Evolutionary conservation across 2,113 vertebrate species (phyloP), one percentile per base, ranked within the genome.

Genomic region (Ochotona princeps): DNA sequence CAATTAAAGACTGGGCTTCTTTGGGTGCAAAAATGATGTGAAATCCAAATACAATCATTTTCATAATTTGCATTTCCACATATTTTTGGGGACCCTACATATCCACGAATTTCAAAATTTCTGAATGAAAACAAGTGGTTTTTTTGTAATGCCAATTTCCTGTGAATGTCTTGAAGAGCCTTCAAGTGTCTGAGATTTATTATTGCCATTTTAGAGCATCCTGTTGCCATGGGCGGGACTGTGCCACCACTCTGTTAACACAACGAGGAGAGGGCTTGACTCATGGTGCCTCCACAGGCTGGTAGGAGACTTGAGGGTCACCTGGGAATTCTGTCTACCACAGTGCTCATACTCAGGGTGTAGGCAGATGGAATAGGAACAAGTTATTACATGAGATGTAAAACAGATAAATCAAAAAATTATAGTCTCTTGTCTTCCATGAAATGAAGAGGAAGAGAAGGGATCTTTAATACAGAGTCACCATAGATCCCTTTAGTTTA

Each of bases 201-300:
- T 14, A 57, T 18, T 57, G 54, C 14, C 38, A 10, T 54, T 86
- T 49, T 1, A 28, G 26, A 74, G 54, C 49, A 82, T 10, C 25
- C 25, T 21, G 38, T 47, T 35, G 30, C 9, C 20, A 8, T 14
- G 54, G 32, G 2, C 83, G 17, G 49, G 51, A 32, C 32, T 18
- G 2, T 74, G 20, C 5, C 30, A 30, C 13, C 20, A 2, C 8
- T 44, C 49, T 67, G 23, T 15, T 11, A 20, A 73, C 6, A 1
- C 17, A 32, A 44, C 2, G 81, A 69, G 8, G 25, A 3, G 1
- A 51, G 17, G 11, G 3, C 3, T 32, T 35, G 28, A 12, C n/a
- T 47, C 0, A 9, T 17, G 17, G 2, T 13, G 4, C 5, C 0
- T 20, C 13, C 7, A 47, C 9, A n/a, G 47, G 32, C 11, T 83